These are phyloP conservation scores for Turritopsis dohrnii DNA, from an alignment of 30 jellyfish, hydroid and myxozoan genomes.

Conservation along the genomic window DNA sequence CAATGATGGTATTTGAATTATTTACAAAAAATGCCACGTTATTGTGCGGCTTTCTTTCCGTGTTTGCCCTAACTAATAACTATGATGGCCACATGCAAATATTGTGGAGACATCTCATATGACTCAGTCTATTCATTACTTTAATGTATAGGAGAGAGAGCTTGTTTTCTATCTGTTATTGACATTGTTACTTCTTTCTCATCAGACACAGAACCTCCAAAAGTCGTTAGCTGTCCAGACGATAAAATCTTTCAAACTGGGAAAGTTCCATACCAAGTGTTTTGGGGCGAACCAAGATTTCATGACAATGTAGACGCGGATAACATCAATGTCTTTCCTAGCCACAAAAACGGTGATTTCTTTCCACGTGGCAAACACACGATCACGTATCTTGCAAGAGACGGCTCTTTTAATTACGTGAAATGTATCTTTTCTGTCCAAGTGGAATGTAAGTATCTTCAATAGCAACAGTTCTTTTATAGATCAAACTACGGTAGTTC, in stretches of 20 bases:
- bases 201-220: slow-evolving; percentile 85
- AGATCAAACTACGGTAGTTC: too few species aligned
- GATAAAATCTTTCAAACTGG: slow-evolving; percentile 47
- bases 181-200: background rate
- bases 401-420: slow-evolving; percentile 50
- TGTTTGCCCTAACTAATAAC: too few species aligned
- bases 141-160: too few species aligned
- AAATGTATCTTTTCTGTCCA: slow-evolving; percentile 72
- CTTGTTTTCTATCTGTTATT: too few species aligned
- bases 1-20: too few species aligned
- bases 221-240: slow-evolving; percentile 59
- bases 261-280: slow-evolving; percentile 42
- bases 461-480: too few species aligned
- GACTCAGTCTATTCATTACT: background rate
- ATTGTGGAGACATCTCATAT: background rate
- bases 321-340: slow-evolving; percentile 30
- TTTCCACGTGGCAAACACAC: slow-evolving; percentile 53
- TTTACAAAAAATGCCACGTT: too few species aligned
- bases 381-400: slow-evolving; percentile 46
- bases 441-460: slow-evolving; percentile 74
- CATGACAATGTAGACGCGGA: slow-evolving; percentile 72
- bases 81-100: too few species aligned
- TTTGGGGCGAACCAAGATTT: slow-evolving; percentile 74
- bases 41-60: too few species aligned
- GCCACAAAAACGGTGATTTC: slow-evolving; percentile 57